These are phyloP conservation scores for Lasioglossum leucozonium DNA, from an alignment of 2,888 invertebrate genomes.

Conservation along the genomic window DNA sequence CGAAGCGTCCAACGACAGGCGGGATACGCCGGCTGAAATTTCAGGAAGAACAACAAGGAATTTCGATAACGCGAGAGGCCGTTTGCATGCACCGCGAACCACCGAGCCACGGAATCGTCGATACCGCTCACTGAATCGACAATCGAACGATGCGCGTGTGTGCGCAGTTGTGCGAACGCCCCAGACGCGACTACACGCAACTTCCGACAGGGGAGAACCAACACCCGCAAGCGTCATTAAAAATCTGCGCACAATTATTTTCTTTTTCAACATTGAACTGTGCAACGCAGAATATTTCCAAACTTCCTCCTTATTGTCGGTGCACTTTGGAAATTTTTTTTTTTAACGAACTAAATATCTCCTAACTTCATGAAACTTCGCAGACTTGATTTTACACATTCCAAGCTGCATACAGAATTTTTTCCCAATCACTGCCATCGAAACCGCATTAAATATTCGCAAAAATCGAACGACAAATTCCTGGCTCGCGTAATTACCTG, in stretches of 20 bases:
- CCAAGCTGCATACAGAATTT: background rate
- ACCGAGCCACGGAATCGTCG: constrained; percentile 52
- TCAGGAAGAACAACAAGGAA: constrained; percentile 35
- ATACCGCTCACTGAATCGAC: constrained; percentile 62
- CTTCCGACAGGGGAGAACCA: constrained; percentile 38
- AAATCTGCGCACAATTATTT: background rate
- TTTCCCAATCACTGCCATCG: background rate
- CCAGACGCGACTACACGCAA: background rate
- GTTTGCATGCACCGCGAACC: constrained; percentile 57
- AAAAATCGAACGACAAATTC: background rate
- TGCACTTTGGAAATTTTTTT: no score
- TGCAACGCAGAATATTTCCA: background rate
- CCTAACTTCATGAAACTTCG: background rate
- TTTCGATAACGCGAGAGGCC: constrained; percentile 48
- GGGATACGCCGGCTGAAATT: constrained; percentile 9
- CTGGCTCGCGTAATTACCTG: background rate
- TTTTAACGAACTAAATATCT: no score
- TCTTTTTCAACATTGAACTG: background rate
- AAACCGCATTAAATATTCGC: background rate
- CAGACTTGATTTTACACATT: background rate
- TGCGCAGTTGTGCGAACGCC: constrained; percentile 56
- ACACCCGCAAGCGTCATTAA: background rate
- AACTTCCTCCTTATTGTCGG: no score
- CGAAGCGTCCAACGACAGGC: background rate
- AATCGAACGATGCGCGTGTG: constrained; percentile 59